phyloP scores from a whole-genome alignment of 1,140 invertebrate species.

The Drosophila watanabei region DNA sequence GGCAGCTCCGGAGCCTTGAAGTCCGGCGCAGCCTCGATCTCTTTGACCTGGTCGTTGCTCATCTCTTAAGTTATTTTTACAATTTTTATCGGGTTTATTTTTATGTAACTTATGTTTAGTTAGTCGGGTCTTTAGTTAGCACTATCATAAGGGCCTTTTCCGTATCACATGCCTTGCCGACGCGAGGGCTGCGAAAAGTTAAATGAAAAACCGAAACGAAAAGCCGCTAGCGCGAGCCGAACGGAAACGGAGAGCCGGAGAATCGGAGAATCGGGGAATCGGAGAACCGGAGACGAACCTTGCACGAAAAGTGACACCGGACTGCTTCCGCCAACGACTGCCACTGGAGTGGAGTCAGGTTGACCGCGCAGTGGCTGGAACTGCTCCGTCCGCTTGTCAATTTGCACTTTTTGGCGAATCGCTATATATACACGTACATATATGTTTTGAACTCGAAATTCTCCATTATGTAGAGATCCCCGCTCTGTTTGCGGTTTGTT shows the following conservation, averaged over 20 bases:
- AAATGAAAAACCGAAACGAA: slow-evolving; percentile 21
- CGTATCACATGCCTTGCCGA: slow-evolving; percentile 42
- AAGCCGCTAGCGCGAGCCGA: slow-evolving; percentile 43
- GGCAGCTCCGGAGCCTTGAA: slow-evolving; percentile 73
- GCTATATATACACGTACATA: neutral
- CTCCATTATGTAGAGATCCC: slow-evolving; percentile 16
- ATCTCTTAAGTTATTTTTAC: neutral
- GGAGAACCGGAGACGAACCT: slow-evolving; percentile 27
- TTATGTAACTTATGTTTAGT: slow-evolving; percentile 19
- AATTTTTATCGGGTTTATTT: neutral
- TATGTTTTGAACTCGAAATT: slow-evolving; percentile 2
- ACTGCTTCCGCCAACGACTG: slow-evolving; percentile 17
- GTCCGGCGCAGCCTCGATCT: slow-evolving; percentile 48
- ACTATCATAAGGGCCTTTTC: slow-evolving; percentile 33
- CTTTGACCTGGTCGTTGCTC: slow-evolving; percentile 37
- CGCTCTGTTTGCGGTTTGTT: slow-evolving; percentile 27
- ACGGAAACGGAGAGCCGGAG: slow-evolving; percentile 9
- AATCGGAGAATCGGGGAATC: slow-evolving; percentile 16
- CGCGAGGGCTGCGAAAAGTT: slow-evolving; percentile 30
- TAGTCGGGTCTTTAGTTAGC: slow-evolving; percentile 6
- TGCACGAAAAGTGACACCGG: slow-evolving; percentile 8
- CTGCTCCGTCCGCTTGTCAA: slow-evolving; percentile 47
- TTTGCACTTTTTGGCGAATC: slow-evolving; percentile 51
- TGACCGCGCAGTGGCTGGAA: slow-evolving; percentile 17
- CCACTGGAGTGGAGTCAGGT: slow-evolving; percentile 27